Conservation (phyloP, 2,888 invertebrate species). For the Acrocera orbiculus region DNA sequence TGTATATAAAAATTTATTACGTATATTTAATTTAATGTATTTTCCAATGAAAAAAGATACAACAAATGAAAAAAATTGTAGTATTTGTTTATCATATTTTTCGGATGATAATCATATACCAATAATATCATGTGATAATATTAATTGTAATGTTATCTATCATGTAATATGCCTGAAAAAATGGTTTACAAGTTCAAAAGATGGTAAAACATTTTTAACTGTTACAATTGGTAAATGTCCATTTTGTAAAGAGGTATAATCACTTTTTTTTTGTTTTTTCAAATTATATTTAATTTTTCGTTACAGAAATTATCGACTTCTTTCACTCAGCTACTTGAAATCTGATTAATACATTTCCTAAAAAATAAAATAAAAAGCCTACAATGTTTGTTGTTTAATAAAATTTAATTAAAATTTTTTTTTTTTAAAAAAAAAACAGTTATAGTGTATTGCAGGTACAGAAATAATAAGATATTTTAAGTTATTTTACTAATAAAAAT, state of each 20-base stretch:
- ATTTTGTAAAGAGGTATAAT: conserved; percentile 26
- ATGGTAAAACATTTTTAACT: conserved; percentile 24
- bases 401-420: too few species aligned
- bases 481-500: too few species aligned
- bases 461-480: too few species aligned
- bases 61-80: conserved; percentile 17
- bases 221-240: conserved; percentile 27
- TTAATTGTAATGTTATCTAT: conserved; percentile 22
- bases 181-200: conserved; percentile 25
- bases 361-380: too few species aligned
- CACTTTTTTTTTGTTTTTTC: too few species aligned
- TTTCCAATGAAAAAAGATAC: conserved; percentile 22
- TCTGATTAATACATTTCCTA: conserved; percentile 10
- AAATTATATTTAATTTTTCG: background rate
- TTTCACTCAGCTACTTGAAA: conserved; percentile 21
- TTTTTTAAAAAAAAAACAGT: too few species aligned
- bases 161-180: conserved; percentile 25
- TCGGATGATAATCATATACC: conserved; percentile 25
- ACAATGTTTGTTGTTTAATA: too few species aligned
- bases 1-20: conserved; percentile 26
- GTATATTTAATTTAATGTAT: conserved; percentile 27
- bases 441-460: too few species aligned
- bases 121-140: conserved; percentile 27
- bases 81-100: conserved; percentile 27
- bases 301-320: conserved; percentile 28